Base-by-base conservation (phyloP, 2,888 invertebrate species). In the Hyposoter didymator region DNA sequence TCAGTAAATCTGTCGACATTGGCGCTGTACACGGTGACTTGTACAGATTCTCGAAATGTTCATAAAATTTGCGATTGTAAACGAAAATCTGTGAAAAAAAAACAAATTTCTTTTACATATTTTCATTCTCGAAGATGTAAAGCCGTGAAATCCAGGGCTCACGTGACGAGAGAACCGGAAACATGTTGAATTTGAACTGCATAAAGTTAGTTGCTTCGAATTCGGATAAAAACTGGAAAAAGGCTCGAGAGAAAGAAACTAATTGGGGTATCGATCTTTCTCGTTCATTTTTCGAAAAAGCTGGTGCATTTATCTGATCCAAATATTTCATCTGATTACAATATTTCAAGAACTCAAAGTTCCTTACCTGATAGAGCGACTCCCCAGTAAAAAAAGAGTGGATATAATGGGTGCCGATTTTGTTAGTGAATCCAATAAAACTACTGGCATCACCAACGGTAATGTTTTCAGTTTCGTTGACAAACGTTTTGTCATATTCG, bases 1-100 rank as follows among this genome's bases (percentile, higher is more conserved):
- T n/a, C n/a, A 52, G 19, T 52, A 52, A 52, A 52, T 52, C n/a
- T 7, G n/a, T 52, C 49, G 49, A 52, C n/a, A n/a, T 52, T 49
- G 14, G 17, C 5, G 47, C 3, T 17, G n/a, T n/a, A 5, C 4
- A 6, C 8, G 14, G 47, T 1, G n/a, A 19, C 19, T 19, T 19
- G 7, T n/a, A 7, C 2, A 52, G 7, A 19, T 52, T 7, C 12
- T n/a, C 7, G 49, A 52, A n/a, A 6, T 19, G n/a, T 5, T 7
- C 1, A 8, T 52, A 52, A 52, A n/a, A n/a, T n/a, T 52, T 3
- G 0, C 7, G 19, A 2, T n/a, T 7, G n/a, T 52, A 52, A 52
- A 52, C 49, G 49, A 52, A 52, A 52, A 52, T 7, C 49, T 52
- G n/a, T 17, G 1, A n/a, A 49, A 49, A 52, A n/a, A 52, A 52